Conservation (phyloP, 2,888 invertebrate species). For the Philereme vetulata region DNA sequence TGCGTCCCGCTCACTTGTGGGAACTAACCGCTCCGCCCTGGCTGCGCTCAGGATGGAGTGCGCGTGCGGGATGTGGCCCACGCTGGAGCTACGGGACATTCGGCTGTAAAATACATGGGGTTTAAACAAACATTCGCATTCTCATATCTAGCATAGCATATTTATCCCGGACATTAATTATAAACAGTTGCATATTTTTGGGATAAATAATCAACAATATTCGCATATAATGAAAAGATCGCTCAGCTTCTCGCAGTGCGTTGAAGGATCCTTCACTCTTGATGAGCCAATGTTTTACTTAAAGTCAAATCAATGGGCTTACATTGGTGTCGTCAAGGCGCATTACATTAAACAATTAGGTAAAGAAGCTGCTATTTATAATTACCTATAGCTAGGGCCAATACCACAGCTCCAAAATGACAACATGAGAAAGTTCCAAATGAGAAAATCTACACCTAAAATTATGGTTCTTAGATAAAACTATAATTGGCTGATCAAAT, state of each 20-base stretch:
- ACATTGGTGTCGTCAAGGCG: slow-evolving; percentile 34
- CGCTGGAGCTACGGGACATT: slow-evolving; percentile 81
- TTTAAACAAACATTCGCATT: slow-evolving; percentile 10
- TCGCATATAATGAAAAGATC: slow-evolving; percentile 51
- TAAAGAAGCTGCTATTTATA: neutral
- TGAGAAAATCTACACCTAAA: too few species aligned
- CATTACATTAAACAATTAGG: neutral
- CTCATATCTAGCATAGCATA: neutral
- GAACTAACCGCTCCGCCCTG: slow-evolving; percentile 65
- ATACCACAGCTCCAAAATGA: too few species aligned
- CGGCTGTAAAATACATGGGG: slow-evolving; percentile 55
- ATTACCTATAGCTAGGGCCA: neutral
- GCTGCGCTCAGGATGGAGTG: slow-evolving; percentile 75
- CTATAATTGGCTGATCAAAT: too few species aligned
- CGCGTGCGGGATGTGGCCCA: slow-evolving; percentile 83
- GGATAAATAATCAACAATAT: slow-evolving; percentile 28
- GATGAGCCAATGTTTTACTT: slow-evolving; percentile 43
- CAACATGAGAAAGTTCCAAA: too few species aligned
- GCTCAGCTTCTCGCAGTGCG: slow-evolving; percentile 54
- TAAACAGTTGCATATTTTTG: neutral
- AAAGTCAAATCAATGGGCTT: slow-evolving; percentile 1
- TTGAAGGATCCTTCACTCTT: slow-evolving; percentile 69
- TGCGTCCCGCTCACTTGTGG: slow-evolving; percentile 84
- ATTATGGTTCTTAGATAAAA: too few species aligned
- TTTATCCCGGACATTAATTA: neutral